Conservation (phyloP, 2,113 vertebrate species). For the Lepisosteus osseus region DNA sequence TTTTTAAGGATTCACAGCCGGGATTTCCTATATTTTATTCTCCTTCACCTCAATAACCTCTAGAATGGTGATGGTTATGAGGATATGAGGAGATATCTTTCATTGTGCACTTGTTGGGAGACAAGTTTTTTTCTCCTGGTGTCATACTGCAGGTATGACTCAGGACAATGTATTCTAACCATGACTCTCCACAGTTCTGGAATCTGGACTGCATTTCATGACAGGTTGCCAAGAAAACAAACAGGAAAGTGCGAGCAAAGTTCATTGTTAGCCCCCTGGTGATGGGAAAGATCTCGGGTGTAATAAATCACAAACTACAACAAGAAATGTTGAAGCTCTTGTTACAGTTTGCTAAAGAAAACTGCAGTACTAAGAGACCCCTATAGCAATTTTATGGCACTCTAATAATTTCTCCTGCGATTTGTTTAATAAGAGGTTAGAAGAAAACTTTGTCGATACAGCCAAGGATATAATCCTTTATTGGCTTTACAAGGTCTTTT, state of each 20-base stretch:
- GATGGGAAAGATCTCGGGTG: neutral
- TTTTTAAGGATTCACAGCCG: too few relatives aligned
- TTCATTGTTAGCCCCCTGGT: slow-evolving; percentile 11
- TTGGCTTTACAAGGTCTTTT: neutral
- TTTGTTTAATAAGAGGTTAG: neutral
- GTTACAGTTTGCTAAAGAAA: neutral
- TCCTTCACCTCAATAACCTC: slow-evolving; percentile 1
- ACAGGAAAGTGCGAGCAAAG: slow-evolving; percentile 17
- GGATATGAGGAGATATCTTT: neutral
- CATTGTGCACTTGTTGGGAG: neutral
- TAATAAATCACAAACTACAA: neutral
- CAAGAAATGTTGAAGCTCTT: slow-evolving; percentile 1
- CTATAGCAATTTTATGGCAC: neutral
- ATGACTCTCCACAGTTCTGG: neutral
- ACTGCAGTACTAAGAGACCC: neutral
- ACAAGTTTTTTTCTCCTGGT: slow-evolving; percentile 28
- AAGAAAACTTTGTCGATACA: neutral
- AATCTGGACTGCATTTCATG: slow-evolving; percentile 18
- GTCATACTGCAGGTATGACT: slow-evolving; percentile 5
- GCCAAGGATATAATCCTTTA: neutral
- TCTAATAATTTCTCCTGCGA: neutral
- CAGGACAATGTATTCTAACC: slow-evolving; percentile 22
- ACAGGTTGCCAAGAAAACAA: slow-evolving; percentile 34
- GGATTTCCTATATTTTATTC: too few relatives aligned
- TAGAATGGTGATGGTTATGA: neutral